A percentile compares a stretch with the other conserved stretches of the same genome.
Conservation (phyloP, 2,888 invertebrate genomes). For the Xanthorhoe spadicearia region DNA sequence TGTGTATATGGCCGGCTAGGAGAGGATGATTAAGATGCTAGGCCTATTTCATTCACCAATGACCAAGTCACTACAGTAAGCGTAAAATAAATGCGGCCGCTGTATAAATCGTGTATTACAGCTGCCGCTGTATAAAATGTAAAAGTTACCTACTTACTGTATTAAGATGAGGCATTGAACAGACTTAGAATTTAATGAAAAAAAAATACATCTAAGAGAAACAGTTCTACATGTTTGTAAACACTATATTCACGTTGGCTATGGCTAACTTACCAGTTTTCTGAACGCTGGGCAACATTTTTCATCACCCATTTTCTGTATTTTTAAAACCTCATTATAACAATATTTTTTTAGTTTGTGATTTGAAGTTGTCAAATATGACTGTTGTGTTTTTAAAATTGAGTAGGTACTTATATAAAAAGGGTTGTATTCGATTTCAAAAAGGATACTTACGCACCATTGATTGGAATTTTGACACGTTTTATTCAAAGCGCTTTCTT, state of each 20-base stretch:
- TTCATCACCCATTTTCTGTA: constrained; percentile 37
- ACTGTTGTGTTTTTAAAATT: not conserved
- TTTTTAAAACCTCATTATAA: constrained; percentile 26
- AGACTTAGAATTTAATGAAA: constrained; percentile 8
- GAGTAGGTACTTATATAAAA: not conserved
- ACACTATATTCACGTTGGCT: constrained; percentile 12
- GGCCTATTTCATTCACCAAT: no score
- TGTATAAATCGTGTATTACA: no score
- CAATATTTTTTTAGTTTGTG: constrained; percentile 2
- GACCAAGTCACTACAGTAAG: no score
- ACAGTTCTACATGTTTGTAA: not conserved
- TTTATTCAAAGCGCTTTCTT: no score
- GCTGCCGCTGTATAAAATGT: no score
- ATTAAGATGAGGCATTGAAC: not conserved
- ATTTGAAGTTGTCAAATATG: not conserved
- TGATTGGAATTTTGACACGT: no score
- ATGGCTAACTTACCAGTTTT: constrained; percentile 35
- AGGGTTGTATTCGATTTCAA: not conserved
- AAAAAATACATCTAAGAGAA: not conserved
- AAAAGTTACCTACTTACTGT: not conserved
- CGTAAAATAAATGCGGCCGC: no score
- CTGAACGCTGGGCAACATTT: constrained; percentile 37
- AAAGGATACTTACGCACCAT: no score
- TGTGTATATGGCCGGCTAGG: no score
- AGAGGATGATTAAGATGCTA: no score